Evolutionary conservation across 2,113 vertebrate genomes (phyloP), one percentile per base, ranked within the genome.

Genomic region (Phaethon lepturus): DNA sequence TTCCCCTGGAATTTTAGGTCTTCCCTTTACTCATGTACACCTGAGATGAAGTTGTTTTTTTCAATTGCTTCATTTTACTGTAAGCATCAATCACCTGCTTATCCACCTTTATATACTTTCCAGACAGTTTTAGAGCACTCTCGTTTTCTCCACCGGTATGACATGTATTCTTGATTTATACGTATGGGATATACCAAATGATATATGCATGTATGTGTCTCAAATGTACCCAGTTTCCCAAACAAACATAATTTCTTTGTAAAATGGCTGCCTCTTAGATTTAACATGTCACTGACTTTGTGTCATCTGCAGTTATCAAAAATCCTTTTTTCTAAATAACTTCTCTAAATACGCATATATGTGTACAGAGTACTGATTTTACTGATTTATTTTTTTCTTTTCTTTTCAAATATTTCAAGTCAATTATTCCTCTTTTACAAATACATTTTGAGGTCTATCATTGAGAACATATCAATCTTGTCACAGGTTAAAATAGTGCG

Each of bases 321-420:
- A 59, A 11, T 3, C 6, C 0, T 11, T 44, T 52, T 62, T 79
- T 58, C 18, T 4, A 31, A 5, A 13, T 55, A 59, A 19, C 4
- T 78, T 5, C 35, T 28, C 1, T 50, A 82, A 82, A 78, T 55
- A 72, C 23, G 5, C 12, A 68, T 29, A 47, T 35, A 18, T 83
- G 29, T 31, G 5, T 77, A 18, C 26, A 68, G 33, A 85, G 63
- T 75, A 91, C 15, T 64, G 68, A 25, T 60, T 47, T 6, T n/a
- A n/a, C n/a, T n/a, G 38, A 45, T 45, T 45, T 45, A 17, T 45
- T 45, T 16, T 45, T 45, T 45, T 45, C 16, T 17, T 33, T 35
- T 16, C 47, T 35, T 17, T 62, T 31, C 12, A 82, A 90, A 45
- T 85, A 84, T 77, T 88, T 83, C 25, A 60, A 59, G 29, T 56